A percentile compares a stretch with the other conserved stretches of the same genome.
Conservation (phyloP, 2,888 invertebrate species). For the Galerucella nymphaeae region DNA sequence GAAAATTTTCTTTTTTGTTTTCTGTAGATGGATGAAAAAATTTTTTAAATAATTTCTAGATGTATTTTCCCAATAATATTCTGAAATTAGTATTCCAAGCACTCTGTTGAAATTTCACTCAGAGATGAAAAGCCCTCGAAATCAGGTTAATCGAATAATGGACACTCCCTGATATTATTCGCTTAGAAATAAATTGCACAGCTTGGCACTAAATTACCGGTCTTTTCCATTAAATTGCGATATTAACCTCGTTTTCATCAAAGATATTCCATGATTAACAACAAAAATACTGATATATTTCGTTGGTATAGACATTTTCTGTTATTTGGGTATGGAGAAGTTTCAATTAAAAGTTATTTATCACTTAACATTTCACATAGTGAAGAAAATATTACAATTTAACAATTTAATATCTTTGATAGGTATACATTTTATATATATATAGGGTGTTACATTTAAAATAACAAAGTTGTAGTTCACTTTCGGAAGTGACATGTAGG, state of each 20-base stretch:
- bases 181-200: constrained; percentile 50
- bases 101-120: constrained; percentile 53
- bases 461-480: too few relatives aligned
- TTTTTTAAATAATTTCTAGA: not conserved
- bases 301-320: too few relatives aligned
- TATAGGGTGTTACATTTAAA: too few relatives aligned
- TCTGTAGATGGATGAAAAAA: not conserved
- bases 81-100: constrained; percentile 54
- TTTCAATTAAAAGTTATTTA: too few relatives aligned
- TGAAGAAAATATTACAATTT: too few relatives aligned
- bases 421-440: too few relatives aligned
- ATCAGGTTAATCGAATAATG: constrained; percentile 57
- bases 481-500: too few relatives aligned
- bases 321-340: too few relatives aligned
- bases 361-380: too few relatives aligned
- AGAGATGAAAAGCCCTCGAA: constrained; percentile 50
- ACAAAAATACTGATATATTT: not conserved
- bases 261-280: not conserved
- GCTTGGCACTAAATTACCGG: constrained; percentile 26
- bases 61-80: constrained; percentile 21
- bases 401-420: too few relatives aligned
- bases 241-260: not conserved
- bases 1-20: not conserved
- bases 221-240: constrained; percentile 4
- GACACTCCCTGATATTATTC: constrained; percentile 55